A percentile compares a stretch with the other conserved stretches of the same genome.
phyloP scores from a whole-genome alignment of 2,797 vertebrate genomes.

The Pogonophryne albipinna region DNA sequence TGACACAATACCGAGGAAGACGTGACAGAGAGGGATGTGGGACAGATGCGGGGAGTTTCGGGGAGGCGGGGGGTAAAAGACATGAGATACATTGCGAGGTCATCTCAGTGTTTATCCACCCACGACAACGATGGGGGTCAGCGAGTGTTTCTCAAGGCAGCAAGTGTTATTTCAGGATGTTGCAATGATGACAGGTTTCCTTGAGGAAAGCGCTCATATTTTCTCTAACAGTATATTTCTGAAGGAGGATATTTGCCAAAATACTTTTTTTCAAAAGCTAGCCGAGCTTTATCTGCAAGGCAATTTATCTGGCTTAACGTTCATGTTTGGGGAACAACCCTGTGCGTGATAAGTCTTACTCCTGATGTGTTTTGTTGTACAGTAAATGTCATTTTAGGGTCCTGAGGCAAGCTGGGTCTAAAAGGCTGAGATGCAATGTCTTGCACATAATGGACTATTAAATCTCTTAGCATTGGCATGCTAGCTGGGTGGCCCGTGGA shows the following conservation, averaged over 20 bases:
- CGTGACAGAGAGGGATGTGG: constrained; percentile 29
- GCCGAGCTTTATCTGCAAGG: constrained; percentile 53
- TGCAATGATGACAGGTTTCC: constrained; percentile 71
- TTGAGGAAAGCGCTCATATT: constrained; percentile 33
- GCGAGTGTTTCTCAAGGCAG: constrained; percentile 60
- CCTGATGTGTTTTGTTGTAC: constrained; percentile 30
- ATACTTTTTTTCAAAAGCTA: constrained; percentile 20
- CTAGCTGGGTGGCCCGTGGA: constrained; percentile 75
- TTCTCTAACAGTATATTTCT: constrained; percentile 36
- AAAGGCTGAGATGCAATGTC: constrained; percentile 34
- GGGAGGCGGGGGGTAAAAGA: constrained; percentile 15
- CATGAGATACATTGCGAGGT: constrained; percentile 59
- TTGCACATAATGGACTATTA: constrained; percentile 58
- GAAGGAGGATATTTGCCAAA: constrained; percentile 44
- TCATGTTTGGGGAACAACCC: constrained; percentile 34
- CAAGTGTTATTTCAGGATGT: constrained; percentile 70
- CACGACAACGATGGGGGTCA: constrained; percentile 64
- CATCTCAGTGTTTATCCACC: constrained; percentile 72
- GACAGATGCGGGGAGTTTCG: constrained; percentile 38
- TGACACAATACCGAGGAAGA: constrained; percentile 32
- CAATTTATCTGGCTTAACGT: constrained; percentile 56
- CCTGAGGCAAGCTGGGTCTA: constrained; percentile 49
- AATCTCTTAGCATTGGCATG: constrained; percentile 55
- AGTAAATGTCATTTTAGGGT: constrained; percentile 40
- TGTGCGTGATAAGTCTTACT: constrained; percentile 30